Evolutionary conservation across 2,888 invertebrate species (phyloP).

Genomic region (Sepiola atlantica): DNA sequence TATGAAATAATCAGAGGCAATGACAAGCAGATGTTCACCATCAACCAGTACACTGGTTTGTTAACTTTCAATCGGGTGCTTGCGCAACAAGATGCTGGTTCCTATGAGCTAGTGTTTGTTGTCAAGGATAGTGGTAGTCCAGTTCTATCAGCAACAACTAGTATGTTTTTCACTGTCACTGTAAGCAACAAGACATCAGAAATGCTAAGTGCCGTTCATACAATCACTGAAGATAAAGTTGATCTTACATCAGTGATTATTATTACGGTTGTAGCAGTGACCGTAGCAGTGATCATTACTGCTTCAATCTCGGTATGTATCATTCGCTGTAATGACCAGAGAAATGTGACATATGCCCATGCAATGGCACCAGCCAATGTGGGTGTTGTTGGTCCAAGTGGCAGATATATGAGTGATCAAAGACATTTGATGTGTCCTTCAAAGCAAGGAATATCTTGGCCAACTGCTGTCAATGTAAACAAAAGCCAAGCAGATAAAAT

Average conservation of each 20-base stretch:
- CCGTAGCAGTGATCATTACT: background rate
- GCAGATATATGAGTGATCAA: background rate
- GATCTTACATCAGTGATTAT: conserved; percentile 6
- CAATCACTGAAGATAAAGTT: background rate
- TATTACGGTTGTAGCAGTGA: conserved; percentile 8
- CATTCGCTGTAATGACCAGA: conserved; percentile 10
- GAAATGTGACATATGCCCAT: background rate
- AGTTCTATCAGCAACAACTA: conserved; percentile 32
- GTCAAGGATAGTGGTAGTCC: background rate
- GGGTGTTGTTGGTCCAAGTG: background rate
- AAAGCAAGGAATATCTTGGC: conserved; percentile 13
- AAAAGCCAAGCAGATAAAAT: background rate
- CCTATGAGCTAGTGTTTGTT: conserved; percentile 12
- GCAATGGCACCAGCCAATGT: background rate
- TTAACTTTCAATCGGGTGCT: conserved; percentile 1
- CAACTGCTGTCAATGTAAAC: background rate
- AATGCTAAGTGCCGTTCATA: background rate
- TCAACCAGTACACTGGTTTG: conserved; percentile 10
- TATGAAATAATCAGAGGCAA: conserved; percentile 22
- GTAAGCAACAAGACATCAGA: conserved; percentile 8
- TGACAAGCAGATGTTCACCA: conserved; percentile 32
- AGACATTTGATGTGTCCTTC: conserved; percentile 8
- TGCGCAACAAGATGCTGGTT: conserved; percentile 32
- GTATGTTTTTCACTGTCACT: background rate
- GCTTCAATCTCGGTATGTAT: background rate